Percentiles rank a stretch among this genome's conserved stretches.
phyloP scores from a whole-genome alignment of 2,113 vertebrate genomes.

The Oryzias javanicus region DNA sequence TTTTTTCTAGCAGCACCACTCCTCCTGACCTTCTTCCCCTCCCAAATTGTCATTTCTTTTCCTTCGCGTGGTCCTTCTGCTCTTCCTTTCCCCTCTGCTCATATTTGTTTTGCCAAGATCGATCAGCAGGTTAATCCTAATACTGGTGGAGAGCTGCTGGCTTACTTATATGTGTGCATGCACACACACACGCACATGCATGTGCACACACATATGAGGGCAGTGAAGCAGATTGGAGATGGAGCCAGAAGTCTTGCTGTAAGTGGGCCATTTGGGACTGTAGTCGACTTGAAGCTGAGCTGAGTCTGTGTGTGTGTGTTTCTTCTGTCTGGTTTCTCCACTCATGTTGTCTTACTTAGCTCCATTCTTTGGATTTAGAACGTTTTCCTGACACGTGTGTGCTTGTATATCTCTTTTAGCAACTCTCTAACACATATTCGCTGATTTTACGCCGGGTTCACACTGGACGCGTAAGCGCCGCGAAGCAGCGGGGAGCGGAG shows the following conservation, averaged over 20 bases:
- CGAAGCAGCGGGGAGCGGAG: no score
- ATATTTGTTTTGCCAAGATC: slow-evolving; percentile 49
- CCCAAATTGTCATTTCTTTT: neutral
- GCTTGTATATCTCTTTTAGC: neutral
- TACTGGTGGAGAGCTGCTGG: slow-evolving; percentile 48
- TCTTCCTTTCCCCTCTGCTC: slow-evolving; percentile 2
- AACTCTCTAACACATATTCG: neutral
- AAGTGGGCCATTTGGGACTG: slow-evolving; percentile 52
- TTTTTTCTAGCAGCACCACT: neutral
- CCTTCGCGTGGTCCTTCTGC: neutral
- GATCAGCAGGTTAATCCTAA: slow-evolving; percentile 60
- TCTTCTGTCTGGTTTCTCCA: slow-evolving; percentile 12
- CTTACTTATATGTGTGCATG: slow-evolving; percentile 12
- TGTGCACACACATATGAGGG: slow-evolving; percentile 8
- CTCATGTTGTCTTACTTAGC: neutral
- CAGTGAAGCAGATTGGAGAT: slow-evolving; percentile 41
- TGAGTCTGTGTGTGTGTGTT: slow-evolving; percentile 6
- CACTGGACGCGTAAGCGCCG: no score
- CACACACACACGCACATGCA: slow-evolving; percentile 6
- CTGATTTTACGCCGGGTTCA: no score
- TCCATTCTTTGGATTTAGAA: slow-evolving; percentile 10
- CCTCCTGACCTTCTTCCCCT: neutral
- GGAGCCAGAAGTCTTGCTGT: slow-evolving; percentile 39
- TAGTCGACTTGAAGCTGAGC: slow-evolving; percentile 36
- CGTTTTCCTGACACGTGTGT: slow-evolving; percentile 10